Evolutionary conservation across 2,113 vertebrate species (phyloP).

Genomic region (Semnopithecus entellus): DNA sequence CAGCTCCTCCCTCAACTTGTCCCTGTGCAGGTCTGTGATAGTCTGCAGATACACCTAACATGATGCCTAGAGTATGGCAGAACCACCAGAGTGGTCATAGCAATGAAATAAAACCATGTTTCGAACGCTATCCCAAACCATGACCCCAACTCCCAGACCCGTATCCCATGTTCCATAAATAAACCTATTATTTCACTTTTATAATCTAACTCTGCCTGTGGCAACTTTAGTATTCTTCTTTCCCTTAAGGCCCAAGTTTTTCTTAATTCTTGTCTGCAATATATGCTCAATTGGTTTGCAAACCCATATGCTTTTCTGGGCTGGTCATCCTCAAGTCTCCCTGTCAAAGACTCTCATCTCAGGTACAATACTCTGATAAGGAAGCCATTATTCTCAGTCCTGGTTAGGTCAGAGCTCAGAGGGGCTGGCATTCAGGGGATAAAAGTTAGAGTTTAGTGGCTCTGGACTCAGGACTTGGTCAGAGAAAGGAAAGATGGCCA

Average conservation of each 20-base stretch:
- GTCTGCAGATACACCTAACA: too few species aligned
- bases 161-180: too few species aligned
- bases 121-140: background rate
- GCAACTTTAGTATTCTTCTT: background rate
- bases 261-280: background rate
- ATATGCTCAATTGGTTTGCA: background rate
- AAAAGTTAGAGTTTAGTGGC: background rate
- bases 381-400: background rate
- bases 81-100: background rate
- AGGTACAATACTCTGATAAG: too few species aligned
- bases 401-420: background rate
- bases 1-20: background rate
- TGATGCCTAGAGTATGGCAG: background rate
- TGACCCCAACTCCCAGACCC: background rate
- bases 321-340: background rate
- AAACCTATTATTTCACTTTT: background rate
- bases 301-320: background rate
- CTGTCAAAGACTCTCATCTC: background rate
- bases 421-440: too few species aligned
- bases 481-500: background rate
- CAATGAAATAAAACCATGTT: background rate
- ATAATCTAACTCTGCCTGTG: background rate
- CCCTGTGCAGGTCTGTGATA: background rate
- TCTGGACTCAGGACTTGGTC: background rate
- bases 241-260: background rate